A percentile compares a stretch with the other conserved stretches of the same genome.
These are phyloP conservation scores for Pissodes strobi DNA, from an alignment of 1,140 invertebrate genomes.

Conservation along the genomic window DNA sequence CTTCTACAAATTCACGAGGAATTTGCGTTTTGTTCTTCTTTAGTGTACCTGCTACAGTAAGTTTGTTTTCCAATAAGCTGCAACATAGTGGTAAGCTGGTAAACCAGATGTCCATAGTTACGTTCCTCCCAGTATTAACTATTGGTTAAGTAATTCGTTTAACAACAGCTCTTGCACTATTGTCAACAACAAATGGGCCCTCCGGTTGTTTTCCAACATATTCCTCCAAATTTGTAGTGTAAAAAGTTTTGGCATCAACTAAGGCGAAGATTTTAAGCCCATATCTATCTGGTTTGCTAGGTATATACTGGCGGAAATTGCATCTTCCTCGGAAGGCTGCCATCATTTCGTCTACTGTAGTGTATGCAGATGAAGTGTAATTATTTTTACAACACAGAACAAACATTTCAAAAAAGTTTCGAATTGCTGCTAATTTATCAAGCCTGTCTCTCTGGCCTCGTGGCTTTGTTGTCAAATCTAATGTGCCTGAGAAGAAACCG, in stretches of 20 bases:
- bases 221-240: conserved; percentile 47
- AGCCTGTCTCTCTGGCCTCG: background rate
- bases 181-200: conserved; percentile 45
- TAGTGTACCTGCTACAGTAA: conserved; percentile 55
- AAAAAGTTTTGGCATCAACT: conserved; percentile 32
- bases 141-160: conserved; percentile 38
- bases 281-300: conserved; percentile 45
- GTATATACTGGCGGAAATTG: conserved; percentile 55
- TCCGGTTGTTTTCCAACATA: conserved; percentile 51
- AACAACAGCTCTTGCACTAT: conserved; percentile 46
- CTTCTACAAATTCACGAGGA: conserved; percentile 47
- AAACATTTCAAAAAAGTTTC: conserved; percentile 4
- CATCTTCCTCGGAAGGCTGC: conserved; percentile 53
- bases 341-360: conserved; percentile 19
- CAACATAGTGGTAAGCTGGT: conserved; percentile 46
- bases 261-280: conserved; percentile 52
- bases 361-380: background rate
- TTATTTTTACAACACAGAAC: background rate
- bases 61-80: conserved; percentile 47
- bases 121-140: conserved; percentile 36
- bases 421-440: conserved; percentile 6
- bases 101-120: conserved; percentile 53
- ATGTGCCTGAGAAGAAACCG: background rate
- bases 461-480: conserved; percentile 19
- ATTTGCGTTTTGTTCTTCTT: too few species aligned